phyloP scores from a whole-genome alignment of 2,113 vertebrate species.

The Antechinus stuartii region DNA sequence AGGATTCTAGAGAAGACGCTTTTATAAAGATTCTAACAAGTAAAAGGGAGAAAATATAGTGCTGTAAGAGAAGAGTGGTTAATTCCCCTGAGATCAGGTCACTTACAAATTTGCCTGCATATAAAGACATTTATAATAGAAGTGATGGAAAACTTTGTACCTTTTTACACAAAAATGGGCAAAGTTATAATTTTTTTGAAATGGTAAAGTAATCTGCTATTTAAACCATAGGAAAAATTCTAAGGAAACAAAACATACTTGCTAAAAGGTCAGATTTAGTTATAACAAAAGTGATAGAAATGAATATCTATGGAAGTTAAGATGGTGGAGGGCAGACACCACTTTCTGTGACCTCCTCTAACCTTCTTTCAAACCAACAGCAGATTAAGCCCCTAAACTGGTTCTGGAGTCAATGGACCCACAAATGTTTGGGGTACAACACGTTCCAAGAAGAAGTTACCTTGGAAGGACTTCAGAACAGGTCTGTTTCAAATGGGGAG shows the following conservation, averaged over 20 bases:
- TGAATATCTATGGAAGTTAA: too few species aligned
- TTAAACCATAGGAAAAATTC: not conserved
- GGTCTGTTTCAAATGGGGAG: too few species aligned
- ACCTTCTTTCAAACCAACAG: too few species aligned
- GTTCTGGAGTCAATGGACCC: too few species aligned
- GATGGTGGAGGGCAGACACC: too few species aligned
- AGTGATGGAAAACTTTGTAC: not conserved
- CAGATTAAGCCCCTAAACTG: too few species aligned
- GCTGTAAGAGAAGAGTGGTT: not conserved
- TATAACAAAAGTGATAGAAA: slow-evolving; percentile 4
- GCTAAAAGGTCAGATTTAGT: not conserved
- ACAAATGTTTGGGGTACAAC: too few species aligned
- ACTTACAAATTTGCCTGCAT: not conserved
- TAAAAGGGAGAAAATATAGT: not conserved
- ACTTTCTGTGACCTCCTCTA: too few species aligned
- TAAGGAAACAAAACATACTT: not conserved
- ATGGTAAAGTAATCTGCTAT: not conserved
- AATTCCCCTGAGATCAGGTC: not conserved
- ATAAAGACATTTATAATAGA: not conserved
- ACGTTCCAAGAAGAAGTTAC: too few species aligned
- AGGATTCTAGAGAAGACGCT: not conserved
- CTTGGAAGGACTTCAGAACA: too few species aligned
- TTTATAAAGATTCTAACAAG: not conserved
- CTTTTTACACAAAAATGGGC: not conserved
- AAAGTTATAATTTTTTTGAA: not conserved